Base-by-base conservation (phyloP, 2,113 vertebrate species). In the Vicugna pacos region DNA sequence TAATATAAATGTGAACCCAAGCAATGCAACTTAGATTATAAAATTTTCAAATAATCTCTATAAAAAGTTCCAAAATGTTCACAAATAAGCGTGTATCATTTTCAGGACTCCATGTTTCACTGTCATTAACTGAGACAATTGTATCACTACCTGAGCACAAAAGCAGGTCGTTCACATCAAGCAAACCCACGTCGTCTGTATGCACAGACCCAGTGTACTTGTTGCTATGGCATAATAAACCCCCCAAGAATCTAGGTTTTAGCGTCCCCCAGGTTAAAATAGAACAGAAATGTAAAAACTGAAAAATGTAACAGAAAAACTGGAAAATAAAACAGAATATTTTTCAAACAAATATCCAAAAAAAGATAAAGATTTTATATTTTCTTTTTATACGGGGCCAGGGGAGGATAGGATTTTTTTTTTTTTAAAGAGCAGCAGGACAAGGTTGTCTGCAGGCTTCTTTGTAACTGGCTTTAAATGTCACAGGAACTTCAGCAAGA, bases 1-100 rank as follows among this genome's bases (percentile, higher is more conserved):
- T 67, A 92, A 77, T 80, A 96, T 38, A 89, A 95, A 96, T 50
- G 72, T 84, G 91, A 96, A 85, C 30, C 56, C 84, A 93, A 94
- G 89, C 32, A 98, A 96, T 1, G 64, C 26, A 81, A 87, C 28
- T 95, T 87, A 92, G 24, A 93, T 70, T 17, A 81, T n/a, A 77
- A 35, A 88, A 89, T 85, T 84, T 95, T 95, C 20, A 50, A 88
- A 75, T 67, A 48, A 90, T 30, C 35, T 76, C 52, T 79, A 28
- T 79, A 28, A 87, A 85, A 91, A 64, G 26, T 38, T 91, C 50
- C 22, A 70, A 91, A 91, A 76, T 79, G 19, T 73, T 93, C 52
- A 92, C 26, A 94, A 89, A 52, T 20, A 92, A 72, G 17, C 90
- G 24, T 46, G 6, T 48, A 56, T 54, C 3, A 62, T 92, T 91